Evolutionary conservation across 2,888 invertebrate genomes (phyloP), one percentile per base, ranked within the genome.

Genomic region (Zhuqinia jingwanae): DNA sequence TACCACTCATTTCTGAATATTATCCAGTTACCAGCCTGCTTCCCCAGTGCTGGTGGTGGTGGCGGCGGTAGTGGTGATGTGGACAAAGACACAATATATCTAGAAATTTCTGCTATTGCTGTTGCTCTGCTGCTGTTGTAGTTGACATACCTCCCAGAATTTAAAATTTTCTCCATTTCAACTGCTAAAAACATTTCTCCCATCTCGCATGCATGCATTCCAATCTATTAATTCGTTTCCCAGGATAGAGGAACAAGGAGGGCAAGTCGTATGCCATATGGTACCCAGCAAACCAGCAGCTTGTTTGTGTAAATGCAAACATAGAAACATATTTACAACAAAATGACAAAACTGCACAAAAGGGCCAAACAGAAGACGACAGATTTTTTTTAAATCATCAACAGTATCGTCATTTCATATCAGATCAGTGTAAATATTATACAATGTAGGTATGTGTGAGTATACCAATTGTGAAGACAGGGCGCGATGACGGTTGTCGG

Each of bases 221-320:
- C 56, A 58, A 22, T 22, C 25, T 58, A 15, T 15, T 58, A 22
- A 22, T 1, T 1, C 8, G 3, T 15, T 15, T 58, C 20, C 53
- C 1, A 58, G 2, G 25, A 8, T 2, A 8, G 17, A 53, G 17
- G 70, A 17, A 30, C 0, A 53, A 30, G 8, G 53, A 50, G 22
- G 53, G 50, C 25, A 75, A 75, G 77, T 60, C 25, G 36, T 78
- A 30, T 63, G 30, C 60, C 60, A 63, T 63, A 63, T 63, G 60
- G 15, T 63, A 15, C 60, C 60, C 60, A 63, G 27, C n/a, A 10
- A 27, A n/a, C 27, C 8, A 56, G 22, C 56, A 58, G n/a, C n/a
- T n/a, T n/a, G n/a, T 22, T 11, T 20, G 17, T n/a, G 6, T 2
- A 50, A 50, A 50, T 10, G n/a, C 50, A 56, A 17, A n/a, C n/a